Conservation (phyloP, 2,888 invertebrate genomes). For the Glyphotaelius pellucidus region DNA sequence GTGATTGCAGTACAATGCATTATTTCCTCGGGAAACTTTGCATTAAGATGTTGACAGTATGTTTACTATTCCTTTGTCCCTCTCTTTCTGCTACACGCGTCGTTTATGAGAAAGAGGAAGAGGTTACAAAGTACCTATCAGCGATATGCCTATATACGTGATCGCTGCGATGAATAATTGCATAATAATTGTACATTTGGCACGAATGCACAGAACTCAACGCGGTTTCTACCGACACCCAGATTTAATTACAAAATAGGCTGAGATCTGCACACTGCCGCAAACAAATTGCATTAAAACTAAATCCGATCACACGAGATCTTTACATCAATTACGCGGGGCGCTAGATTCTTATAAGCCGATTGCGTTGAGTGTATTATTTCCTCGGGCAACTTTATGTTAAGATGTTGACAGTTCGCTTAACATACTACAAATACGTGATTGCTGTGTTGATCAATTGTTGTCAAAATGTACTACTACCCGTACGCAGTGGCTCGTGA, state of each 20-base stretch:
- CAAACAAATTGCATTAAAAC: background rate
- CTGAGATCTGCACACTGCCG: background rate
- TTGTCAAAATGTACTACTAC: conserved; percentile 3
- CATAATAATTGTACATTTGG: background rate
- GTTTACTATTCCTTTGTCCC: background rate
- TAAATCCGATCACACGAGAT: background rate
- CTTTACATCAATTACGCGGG: background rate
- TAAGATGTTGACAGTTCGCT: conserved; percentile 12
- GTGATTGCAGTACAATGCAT: background rate
- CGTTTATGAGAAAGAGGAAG: background rate
- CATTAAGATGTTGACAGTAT: background rate
- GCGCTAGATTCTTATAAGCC: background rate
- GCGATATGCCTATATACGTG: background rate
- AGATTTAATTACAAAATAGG: background rate
- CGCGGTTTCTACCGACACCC: background rate
- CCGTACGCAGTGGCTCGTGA: background rate
- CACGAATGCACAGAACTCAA: background rate
- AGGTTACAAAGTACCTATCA: background rate
- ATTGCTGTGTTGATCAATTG: conserved; percentile 36
- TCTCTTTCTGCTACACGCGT: background rate
- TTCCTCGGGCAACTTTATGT: background rate
- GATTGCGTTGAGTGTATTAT: background rate
- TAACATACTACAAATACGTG: conserved; percentile 3
- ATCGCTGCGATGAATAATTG: background rate
- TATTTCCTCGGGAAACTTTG: background rate